Evolutionary conservation across 1,140 invertebrate genomes (phyloP), one percentile per base, ranked within the genome.

Genomic region (Vollenhovia emeryi): DNA sequence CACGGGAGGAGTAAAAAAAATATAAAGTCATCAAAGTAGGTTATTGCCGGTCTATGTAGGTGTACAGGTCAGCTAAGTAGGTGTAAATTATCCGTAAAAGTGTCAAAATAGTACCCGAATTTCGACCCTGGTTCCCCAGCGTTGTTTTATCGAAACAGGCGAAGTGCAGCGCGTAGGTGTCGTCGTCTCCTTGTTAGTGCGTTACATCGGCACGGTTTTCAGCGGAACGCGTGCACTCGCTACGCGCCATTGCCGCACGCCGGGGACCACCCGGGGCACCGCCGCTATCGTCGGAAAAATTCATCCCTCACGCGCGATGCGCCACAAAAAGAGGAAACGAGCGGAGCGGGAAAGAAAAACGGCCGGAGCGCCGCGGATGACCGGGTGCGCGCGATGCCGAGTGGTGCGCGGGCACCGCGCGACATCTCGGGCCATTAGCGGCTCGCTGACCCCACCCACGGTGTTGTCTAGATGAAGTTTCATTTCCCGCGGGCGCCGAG

Each of bases 261-360:
- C 52, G 69, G 30, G n/a, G 24, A 13, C 52, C 62, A 66, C 21
- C 50, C 52, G 62, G 30, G 43, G 15, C 33, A 59, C 64, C 60
- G 62, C 33, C n/a, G 33, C 40, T 24, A 24, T 57, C 36, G 62
- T 71, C 64, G 36, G 33, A 71, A 82, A 84, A 88, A 88, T 88
- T 78, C 64, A 57, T 84, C 57, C 59, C 71, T 84, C 80, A 76
- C 21, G 9, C 33, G 71, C n/a, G 50, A 71, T 33, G 55, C 13
- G 13, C 15, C 0, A 33, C 30, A 76, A 84, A 84, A 64, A 24
- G 40, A 64, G 40, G 18, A 60, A 83, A 74, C 15, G 43, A 76
- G 18, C 71, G n/a, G 4, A 62, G 55, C n/a, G 84, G 86, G 27
- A 85, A 88, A 73, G 86, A 60, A 88, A 84, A 88, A 87, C 79